phyloP scores from a whole-genome alignment of 2,888 invertebrate species.

The Smittia sp. region DNA sequence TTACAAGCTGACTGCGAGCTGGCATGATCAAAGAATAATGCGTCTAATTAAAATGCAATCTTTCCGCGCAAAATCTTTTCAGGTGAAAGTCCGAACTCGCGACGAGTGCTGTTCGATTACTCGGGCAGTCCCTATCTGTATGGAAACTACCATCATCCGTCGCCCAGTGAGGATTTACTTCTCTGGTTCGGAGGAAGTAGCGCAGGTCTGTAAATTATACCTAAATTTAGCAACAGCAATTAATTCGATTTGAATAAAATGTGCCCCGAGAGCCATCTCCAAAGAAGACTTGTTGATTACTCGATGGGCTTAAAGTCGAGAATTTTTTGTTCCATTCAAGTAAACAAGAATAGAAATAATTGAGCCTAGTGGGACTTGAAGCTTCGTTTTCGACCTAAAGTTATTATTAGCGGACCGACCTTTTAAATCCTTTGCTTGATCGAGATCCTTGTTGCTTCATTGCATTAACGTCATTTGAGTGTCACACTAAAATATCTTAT shows the following conservation, averaged over 20 bases:
- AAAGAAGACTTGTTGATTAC: neutral
- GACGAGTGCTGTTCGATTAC: slow-evolving; percentile 53
- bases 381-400: neutral
- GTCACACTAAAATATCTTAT: no score
- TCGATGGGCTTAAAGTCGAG: neutral
- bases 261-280: neutral
- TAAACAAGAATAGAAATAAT: neutral
- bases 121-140: slow-evolving; percentile 53
- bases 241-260: neutral
- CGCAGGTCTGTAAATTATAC: slow-evolving; percentile 56
- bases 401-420: no score
- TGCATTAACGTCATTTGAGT: no score
- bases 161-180: slow-evolving; percentile 72
- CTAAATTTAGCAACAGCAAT: neutral
- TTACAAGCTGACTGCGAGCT: neutral
- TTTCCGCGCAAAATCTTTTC: slow-evolving; percentile 39
- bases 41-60: slow-evolving; percentile 3
- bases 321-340: neutral
- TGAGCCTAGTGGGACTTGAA: neutral
- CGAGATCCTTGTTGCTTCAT: no score
- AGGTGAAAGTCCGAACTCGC: slow-evolving; percentile 54
- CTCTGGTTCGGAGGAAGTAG: slow-evolving; percentile 69
- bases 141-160: slow-evolving; percentile 55
- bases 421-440: no score
- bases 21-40: slow-evolving; percentile 10